These are phyloP conservation scores for Dromococcyx pavoninus DNA, from an alignment of 2,797 vertebrate genomes.

Conservation along the genomic window DNA sequence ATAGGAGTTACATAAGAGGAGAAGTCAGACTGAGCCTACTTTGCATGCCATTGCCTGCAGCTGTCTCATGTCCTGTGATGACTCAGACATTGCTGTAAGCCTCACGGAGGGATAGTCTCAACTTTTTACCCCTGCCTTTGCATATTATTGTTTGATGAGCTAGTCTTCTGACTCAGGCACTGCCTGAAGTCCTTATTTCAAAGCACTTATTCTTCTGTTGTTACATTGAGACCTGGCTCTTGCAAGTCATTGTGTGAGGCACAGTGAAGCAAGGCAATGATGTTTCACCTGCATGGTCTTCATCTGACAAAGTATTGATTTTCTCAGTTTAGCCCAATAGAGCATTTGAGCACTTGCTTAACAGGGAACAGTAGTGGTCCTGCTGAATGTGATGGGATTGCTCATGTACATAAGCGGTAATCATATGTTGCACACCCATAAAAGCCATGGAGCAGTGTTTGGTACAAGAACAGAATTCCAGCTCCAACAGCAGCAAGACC, in stretches of 20 bases:
- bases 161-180: not conserved
- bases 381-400: not conserved
- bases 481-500: not conserved
- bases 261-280: not conserved
- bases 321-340: not conserved
- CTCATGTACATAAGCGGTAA: not conserved
- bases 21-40: not conserved
- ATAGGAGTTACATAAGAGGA: not conserved
- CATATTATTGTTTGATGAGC: not conserved
- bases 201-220: not conserved
- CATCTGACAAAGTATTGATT: not conserved
- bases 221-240: not conserved
- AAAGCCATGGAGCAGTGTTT: not conserved
- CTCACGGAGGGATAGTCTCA: not conserved
- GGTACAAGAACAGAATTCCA: not conserved
- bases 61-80: slow-evolving; percentile 4
- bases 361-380: not conserved
- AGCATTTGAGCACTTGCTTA: not conserved
- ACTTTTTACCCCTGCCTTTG: slow-evolving; percentile 43
- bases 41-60: slow-evolving; percentile 11
- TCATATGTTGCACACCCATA: not conserved
- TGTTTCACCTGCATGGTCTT: not conserved
- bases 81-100: slow-evolving; percentile 32
- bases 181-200: not conserved
- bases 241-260: not conserved